These are phyloP conservation scores for Aquatica leii DNA, from an alignment of 2,888 invertebrate species.

Conservation along the genomic window DNA sequence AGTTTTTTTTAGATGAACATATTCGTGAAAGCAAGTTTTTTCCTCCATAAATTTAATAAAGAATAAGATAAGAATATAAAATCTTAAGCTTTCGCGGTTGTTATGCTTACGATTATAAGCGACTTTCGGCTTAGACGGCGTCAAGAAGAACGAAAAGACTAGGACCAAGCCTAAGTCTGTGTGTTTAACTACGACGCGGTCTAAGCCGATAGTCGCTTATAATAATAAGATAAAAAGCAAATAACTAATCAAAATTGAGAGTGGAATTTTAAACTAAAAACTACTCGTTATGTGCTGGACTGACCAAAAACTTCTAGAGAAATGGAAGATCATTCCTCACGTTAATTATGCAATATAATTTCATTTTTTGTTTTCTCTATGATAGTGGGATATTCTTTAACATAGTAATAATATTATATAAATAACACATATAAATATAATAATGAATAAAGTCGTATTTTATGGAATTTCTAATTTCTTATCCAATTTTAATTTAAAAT, in stretches of 20 bases:
- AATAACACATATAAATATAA: neutral
- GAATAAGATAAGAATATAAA: slow-evolving; percentile 11
- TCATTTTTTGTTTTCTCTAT: neutral
- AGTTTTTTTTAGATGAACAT: no score
- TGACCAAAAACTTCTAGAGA: neutral
- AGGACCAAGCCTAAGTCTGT: no score
- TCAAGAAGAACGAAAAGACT: no score
- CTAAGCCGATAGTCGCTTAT: no score
- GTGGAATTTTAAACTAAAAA: no score
- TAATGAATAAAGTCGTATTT: neutral
- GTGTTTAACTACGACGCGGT: no score
- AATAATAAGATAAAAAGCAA: no score
- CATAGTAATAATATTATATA: neutral
- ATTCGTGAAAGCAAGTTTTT: slow-evolving; percentile 15
- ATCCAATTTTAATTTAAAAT: neutral
- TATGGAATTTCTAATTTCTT: neutral
- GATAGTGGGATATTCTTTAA: neutral
- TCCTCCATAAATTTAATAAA: slow-evolving; percentile 14
- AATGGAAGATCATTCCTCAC: neutral
- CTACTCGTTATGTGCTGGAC: no score
- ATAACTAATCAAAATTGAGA: neutral
- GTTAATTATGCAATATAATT: neutral
- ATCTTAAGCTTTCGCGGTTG: no score
- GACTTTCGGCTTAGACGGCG: no score
- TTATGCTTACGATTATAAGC: no score